phyloP scores from a whole-genome alignment of 1,140 invertebrate genomes.

The Listronotus oregonensis region DNA sequence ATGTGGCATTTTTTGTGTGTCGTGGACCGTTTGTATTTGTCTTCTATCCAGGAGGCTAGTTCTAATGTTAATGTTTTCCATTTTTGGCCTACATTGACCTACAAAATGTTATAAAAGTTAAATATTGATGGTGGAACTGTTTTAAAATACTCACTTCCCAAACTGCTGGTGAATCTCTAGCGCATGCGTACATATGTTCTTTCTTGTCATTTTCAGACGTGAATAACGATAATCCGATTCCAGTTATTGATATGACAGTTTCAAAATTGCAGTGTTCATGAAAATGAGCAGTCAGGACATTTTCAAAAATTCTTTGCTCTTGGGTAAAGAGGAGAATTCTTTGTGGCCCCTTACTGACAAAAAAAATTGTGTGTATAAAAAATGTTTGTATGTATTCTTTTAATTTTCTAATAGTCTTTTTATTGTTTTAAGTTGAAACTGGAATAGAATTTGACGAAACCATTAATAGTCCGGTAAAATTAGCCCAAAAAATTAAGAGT shows the following conservation, averaged over 20 bases:
- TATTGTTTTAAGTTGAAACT: too few relatives aligned
- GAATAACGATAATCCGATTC: slow-evolving; percentile 71
- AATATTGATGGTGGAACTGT: too few relatives aligned
- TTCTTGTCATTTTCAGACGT: slow-evolving; percentile 53
- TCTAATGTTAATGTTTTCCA: slow-evolving; percentile 81
- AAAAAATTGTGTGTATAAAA: too few relatives aligned
- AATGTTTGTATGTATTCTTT: too few relatives aligned
- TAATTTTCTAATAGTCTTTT: too few relatives aligned
- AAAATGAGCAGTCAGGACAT: slow-evolving; percentile 71
- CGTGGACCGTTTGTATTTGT: slow-evolving; percentile 66
- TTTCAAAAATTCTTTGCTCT: slow-evolving; percentile 74
- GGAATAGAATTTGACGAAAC: too few relatives aligned
- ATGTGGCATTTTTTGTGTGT: slow-evolving; percentile 71
- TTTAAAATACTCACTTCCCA: slow-evolving; percentile 63
- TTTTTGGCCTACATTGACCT: slow-evolving; percentile 73
- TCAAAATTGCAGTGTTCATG: slow-evolving; percentile 73
- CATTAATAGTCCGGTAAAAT: too few relatives aligned
- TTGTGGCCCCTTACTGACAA: slow-evolving; percentile 74
- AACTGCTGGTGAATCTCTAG: slow-evolving; percentile 71
- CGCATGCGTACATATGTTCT: slow-evolving; percentile 58
- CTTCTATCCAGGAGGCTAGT: slow-evolving; percentile 80
- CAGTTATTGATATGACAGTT: slow-evolving; percentile 71
- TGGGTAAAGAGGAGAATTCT: slow-evolving; percentile 77
- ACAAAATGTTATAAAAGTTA: neutral
- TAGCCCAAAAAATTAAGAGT: too few relatives aligned